Conservation (phyloP, 1,140 invertebrate species). For the Euschistus heros region DNA sequence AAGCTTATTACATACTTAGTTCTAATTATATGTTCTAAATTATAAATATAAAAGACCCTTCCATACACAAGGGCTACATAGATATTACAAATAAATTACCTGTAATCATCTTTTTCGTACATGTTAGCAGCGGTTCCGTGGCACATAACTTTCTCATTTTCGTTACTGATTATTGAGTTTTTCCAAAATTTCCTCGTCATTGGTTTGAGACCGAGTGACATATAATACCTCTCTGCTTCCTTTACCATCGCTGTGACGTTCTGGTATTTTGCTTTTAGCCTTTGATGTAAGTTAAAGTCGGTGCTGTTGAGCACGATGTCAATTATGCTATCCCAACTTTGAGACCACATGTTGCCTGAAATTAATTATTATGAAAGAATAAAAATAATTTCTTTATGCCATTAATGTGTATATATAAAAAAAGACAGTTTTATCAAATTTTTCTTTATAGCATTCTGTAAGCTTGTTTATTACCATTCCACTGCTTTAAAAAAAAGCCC, state of each 20-base stretch:
- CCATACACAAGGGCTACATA: no score
- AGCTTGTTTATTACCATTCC: no score
- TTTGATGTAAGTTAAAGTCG: conserved; percentile 33
- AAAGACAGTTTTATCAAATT: no score
- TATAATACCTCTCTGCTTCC: conserved; percentile 51
- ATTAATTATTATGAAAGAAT: no score
- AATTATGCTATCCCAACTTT: conserved; percentile 45
- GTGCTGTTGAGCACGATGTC: conserved; percentile 37
- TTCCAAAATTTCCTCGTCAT: conserved; percentile 51
- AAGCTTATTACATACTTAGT: no score
- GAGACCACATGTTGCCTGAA: conserved; percentile 46
- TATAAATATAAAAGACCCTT: no score
- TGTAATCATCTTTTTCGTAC: conserved; percentile 50
- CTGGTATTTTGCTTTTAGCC: conserved; percentile 44
- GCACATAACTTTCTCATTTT: conserved; percentile 37
- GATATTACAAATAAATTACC: conserved; percentile 39
- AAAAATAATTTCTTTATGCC: no score
- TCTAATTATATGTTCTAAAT: no score
- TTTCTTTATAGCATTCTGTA: no score
- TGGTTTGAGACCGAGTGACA: conserved; percentile 45
- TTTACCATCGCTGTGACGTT: conserved; percentile 46
- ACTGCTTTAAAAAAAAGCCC: no score
- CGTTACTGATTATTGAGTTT: conserved; percentile 40
- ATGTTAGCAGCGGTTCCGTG: conserved; percentile 60
- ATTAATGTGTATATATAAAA: no score